Base-by-base conservation (phyloP, 2,888 invertebrate species). In the Bombylius discolor region DNA sequence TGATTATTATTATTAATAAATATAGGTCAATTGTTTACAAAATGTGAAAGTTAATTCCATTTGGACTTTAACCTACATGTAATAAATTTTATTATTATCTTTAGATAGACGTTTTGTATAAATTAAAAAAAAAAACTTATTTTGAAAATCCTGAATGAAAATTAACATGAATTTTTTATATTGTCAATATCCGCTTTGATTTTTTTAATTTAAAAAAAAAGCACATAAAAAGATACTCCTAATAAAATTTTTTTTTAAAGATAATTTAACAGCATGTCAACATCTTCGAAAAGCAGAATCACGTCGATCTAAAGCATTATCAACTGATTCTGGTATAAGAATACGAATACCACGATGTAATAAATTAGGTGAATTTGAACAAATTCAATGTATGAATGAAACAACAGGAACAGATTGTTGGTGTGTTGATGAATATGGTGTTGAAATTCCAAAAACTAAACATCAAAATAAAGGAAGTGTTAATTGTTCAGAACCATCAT, bases 371-470 rank as follows among this genome's bases (percentile, higher is more conserved):
- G 82, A 82, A 62, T 91, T 89, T 66, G 87, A 88, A 67, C 78
- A 79, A 52, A 77, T 90, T 14, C 90, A 91, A 68, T 91, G 90
- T 66, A 81, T 82, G 55, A 83, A 85, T 63, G 83, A 83, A 64
- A 80, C 82, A 58, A 79, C 82, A 52, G 83, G 83, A 65, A 79
- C 80, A 42, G 67, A 70, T 58, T 91, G 91, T 68, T 91, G 90
- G 89, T 91, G 91, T 69, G 87, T 90, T 9, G 87, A 90, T 67
- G 78, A 83, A 58, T 79, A 84, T 59, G 91, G 91, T 2, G 81
- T 82, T 61, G 90, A 91, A 76, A 68, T 87, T 14, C 81, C 87
- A 4, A 89, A 88, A 49, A 90, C 89, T 0, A 83, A 84, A 1
- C 70, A 68, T 48, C 60, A 63, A 12, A 69, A 64, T 6, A 65